Base-by-base conservation (phyloP, 2,113 vertebrate genomes). In the Madoqua kirkii region DNA sequence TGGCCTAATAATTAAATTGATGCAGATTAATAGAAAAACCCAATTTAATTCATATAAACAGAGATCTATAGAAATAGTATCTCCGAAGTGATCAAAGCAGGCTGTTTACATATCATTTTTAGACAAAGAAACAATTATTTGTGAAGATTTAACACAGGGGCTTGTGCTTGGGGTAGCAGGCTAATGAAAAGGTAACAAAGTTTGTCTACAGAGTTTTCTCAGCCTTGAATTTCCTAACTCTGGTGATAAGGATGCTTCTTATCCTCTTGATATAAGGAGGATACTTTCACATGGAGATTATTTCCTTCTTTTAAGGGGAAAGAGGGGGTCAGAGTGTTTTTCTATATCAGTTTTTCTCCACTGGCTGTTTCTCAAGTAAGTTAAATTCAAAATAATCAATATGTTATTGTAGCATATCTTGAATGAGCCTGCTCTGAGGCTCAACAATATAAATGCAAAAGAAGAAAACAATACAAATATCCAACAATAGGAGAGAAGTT, bases 391-490 rank as follows among this genome's bases (percentile, higher is more conserved):
- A 83, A 36, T 55, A 83, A 83, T 55, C 21, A 83, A 27, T 55
- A 55, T 83, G n/a, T 83, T 54, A 83, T 83, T 54, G 81, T 55
- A 83, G 81, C 33, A 9, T 55, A 83, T 55, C 81, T 55, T 55
- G 52, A 23, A n/a, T 23, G 19, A 15, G 81, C 33, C 13, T 83
- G 81, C 52, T 83, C 52, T 40, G 52, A 83, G 81, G 12, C 52
- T 36, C 81, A 36, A 55, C 52, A 55, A 54, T 36, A 45, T 84
- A 74, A 82, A 95, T 60, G 50, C 64, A 91, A 93, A 90, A 89
- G 88, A 87, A 93, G 52, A 88, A 92, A 95, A 60, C 10, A 87
- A 83, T 33, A 52, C 16, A 93, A 96, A 88, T 78, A 84, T 57
- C 13, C 25, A 89, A 86, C 16, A 91, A 33, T 19, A 85, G 21